A percentile compares a stretch with the other conserved stretches of the same genome.
These are phyloP conservation scores for Meloidogyne hapla DNA, from an alignment of 1,140 invertebrate species.

Conservation along the genomic window DNA sequence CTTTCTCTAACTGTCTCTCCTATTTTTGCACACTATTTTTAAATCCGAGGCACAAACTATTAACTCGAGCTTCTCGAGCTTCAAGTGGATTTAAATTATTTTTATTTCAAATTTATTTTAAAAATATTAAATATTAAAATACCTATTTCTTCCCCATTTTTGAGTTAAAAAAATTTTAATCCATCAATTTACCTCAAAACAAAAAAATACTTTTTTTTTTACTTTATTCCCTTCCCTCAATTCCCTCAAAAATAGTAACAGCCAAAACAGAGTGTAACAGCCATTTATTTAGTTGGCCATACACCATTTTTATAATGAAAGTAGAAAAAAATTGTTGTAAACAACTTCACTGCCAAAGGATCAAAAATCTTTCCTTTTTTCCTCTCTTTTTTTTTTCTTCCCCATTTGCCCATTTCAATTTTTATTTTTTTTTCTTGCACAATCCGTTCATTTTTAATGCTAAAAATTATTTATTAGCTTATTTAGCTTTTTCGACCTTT, in stretches of 20 bases:
- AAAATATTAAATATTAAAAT: too few relatives aligned
- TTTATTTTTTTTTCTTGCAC: neutral
- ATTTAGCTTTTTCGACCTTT: neutral
- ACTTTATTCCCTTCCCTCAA: neutral
- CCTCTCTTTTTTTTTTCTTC: neutral
- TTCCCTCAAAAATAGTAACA: neutral
- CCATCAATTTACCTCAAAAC: too few relatives aligned
- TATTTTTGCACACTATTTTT: too few relatives aligned
- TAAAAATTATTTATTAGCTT: neutral
- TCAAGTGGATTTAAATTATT: too few relatives aligned
- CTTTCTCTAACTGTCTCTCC: too few relatives aligned
- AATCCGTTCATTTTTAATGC: neutral
- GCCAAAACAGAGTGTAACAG: neutral
- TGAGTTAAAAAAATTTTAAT: neutral
- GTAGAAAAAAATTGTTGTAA: neutral
- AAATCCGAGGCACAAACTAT: too few relatives aligned
- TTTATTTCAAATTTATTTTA: too few relatives aligned
- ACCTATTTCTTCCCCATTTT: neutral
- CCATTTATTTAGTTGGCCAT: neutral
- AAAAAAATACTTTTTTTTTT: neutral
- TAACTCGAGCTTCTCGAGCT: too few relatives aligned
- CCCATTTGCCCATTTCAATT: too few relatives aligned
- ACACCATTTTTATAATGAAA: neutral
- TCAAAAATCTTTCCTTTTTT: neutral
- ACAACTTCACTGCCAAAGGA: neutral